Evolutionary conservation across 2,113 vertebrate species (phyloP), one percentile per base, ranked within the genome.

Genomic region (Telmatochromis sp.): DNA sequence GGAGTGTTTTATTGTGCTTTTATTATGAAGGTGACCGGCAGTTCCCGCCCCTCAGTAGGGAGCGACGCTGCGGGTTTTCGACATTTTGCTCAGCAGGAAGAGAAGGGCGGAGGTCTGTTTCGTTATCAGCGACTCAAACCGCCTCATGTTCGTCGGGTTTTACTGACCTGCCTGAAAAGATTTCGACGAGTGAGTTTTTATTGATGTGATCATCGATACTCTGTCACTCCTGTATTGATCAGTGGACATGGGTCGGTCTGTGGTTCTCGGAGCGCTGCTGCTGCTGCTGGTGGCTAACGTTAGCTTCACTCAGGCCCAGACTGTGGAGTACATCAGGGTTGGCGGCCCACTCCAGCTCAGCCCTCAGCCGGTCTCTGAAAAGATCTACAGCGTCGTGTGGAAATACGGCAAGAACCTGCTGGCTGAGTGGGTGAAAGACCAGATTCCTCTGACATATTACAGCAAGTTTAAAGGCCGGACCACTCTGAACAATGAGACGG

Each of bases 391-490:
- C 65, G 3, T 70, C n/a, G n/a, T 42, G n/a, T 70, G 65, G 65
- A 70, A 42, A 14, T 6, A 14, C 12, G 5, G 4, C 1, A 4
- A 0, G 9, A 28, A 2, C 0, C 4, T 93, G 6, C 2, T 86
- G 4, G 86, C 35, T 1, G 91, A 93, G 2, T 86, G 23, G 83
- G 0, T 1, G 1, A 0, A 6, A 0, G 3, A 0, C 0, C 0
- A 0, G 0, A 2, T 2, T 2, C 0, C 0, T 0, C 0, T 42
- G 6, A 6, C 2, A 0, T 57, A 21, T 9, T 90, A 82, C 10
- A 1, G 4, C 1, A 1, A 0, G 0, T 88, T 78, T 28, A 0
- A 2, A 0, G 2, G 0, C 0, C 79, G 87, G 0, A 28, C 55
- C 5, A 33, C 1, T 4, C 28, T 94, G 68, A 0, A 85, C 28